Base-by-base conservation (phyloP, 2,797 vertebrate genomes). In the Myotis pilosus region DNA sequence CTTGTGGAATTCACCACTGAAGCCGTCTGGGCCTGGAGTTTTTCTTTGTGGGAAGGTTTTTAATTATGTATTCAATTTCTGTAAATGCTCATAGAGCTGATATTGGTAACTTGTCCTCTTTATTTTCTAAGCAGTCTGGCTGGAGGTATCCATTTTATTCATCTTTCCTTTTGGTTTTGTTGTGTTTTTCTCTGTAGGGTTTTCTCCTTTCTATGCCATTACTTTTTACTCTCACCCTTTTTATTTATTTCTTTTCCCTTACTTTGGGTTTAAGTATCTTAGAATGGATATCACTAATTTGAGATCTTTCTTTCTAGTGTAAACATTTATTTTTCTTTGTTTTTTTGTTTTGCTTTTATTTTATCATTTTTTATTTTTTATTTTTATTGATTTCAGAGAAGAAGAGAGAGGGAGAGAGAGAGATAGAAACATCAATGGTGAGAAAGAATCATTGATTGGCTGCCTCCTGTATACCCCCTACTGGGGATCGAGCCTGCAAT, bases 241-340 rank as follows among this genome's bases (percentile, higher is more conserved):
- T 89, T 76, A 68, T 81, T 84, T 71, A 28, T 30, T 83, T 88
- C 16, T 83, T 62, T 69, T 36, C 85, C 19, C 12, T 78, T 75
- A 81, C 15, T 89, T 86, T 78, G n/a, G n/a, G 23, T 80, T 93
- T 84, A 87, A 72, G 12, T 92, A 87, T 87, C 53, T 92, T 84
- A 53, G 83, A 22, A 80, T 78, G 16, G 62, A 68, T 71, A 9
- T 89, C 25, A 66, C 13, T 64, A n/a, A 55, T 64, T 72, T 88
- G 78, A 82, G 83, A 85, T 3, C 30, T 71, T 80, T 72, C 60
- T 87, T 68, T 76, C 20, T 71, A 60, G 17, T 62, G 83, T 47
- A 76, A 76, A 82, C 17, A 89, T 83, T 76, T 68, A 89, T 81
- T 94, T 55, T 75, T 28, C 25, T 28, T 60, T 28, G 25, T 6